A percentile compares a stretch with the other conserved stretches of the same genome.
Conservation (phyloP, 2,113 vertebrate species). For the Capreolus pygargus region DNA sequence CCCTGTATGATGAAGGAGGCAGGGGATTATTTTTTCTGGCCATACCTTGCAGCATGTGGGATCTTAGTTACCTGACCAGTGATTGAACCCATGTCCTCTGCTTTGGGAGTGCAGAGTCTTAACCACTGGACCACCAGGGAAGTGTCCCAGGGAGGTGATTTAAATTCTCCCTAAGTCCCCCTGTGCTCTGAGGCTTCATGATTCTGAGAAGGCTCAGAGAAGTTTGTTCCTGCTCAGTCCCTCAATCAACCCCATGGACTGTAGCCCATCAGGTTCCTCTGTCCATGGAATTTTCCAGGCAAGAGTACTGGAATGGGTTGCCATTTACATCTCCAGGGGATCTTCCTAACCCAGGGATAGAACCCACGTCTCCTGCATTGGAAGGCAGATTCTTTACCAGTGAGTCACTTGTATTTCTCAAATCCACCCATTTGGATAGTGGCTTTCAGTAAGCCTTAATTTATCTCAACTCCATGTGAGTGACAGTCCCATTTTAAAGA, state of each 20-base stretch:
- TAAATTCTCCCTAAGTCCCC: not conserved
- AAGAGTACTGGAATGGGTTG: not conserved
- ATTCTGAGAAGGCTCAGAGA: not conserved
- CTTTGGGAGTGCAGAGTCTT: not conserved
- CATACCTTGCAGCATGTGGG: not conserved
- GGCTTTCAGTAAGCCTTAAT: not conserved
- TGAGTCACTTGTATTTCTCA: not conserved
- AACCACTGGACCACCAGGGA: not conserved
- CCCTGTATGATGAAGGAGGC: not conserved
- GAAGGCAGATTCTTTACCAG: not conserved
- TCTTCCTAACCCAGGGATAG: not conserved
- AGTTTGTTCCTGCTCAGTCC: not conserved
- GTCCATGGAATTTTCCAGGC: not conserved
- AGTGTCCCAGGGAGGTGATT: not conserved
- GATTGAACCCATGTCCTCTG: not conserved
- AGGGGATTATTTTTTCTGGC: not conserved
- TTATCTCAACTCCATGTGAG: not conserved
- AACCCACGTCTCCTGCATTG: not conserved
- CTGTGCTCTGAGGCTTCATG: not conserved
- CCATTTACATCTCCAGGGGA: not conserved
- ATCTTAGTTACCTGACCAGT: not conserved
- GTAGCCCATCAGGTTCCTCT: not conserved
- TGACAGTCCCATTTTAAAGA: not conserved
- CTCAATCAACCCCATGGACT: not conserved
- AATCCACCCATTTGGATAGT: not conserved